Conservation (phyloP, 2,797 vertebrate species). For the Neosalanx taihuensis region DNA sequence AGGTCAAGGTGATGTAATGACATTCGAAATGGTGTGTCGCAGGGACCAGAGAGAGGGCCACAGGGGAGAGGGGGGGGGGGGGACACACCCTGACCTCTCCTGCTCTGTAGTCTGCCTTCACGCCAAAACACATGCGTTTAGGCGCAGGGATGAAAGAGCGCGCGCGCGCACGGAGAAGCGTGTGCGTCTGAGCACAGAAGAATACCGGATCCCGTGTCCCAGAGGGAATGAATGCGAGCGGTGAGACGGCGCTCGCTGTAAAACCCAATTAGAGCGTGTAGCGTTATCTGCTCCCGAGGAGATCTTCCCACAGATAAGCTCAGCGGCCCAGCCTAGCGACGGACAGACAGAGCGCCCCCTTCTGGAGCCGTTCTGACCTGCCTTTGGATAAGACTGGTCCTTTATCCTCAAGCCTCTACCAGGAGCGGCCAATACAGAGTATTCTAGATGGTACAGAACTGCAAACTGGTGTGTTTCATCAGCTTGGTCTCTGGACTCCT, state of each 20-base stretch:
- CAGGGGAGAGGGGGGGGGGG: constrained; percentile 50
- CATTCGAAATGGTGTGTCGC: constrained; percentile 66
- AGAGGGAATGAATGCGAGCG: constrained; percentile 69
- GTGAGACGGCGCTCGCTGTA: constrained; percentile 61
- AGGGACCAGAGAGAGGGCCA: constrained; percentile 41
- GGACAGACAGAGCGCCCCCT: constrained; percentile 58
- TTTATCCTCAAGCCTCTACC: constrained; percentile 10
- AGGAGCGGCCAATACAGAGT: constrained; percentile 31
- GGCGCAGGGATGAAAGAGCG: constrained; percentile 1
- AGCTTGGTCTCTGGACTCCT: neutral
- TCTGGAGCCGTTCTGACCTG: constrained; percentile 52
- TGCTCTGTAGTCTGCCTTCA: constrained; percentile 36
- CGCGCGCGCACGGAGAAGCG: constrained; percentile 12
- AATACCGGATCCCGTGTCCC: constrained; percentile 60
- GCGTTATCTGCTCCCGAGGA: constrained; percentile 58
- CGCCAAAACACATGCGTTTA: constrained; percentile 35
- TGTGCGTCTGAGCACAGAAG: constrained; percentile 45
- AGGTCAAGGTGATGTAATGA: constrained; percentile 65
- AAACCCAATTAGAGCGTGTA: constrained; percentile 72
- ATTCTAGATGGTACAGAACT: neutral
- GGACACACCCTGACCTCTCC: constrained; percentile 38
- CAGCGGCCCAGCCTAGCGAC: constrained; percentile 20
- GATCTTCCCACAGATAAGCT: constrained; percentile 60
- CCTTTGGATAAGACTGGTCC: constrained; percentile 8
- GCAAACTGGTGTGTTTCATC: neutral